phyloP scores from a whole-genome alignment of 2,888 invertebrate species.

The Lumbricus terrestris region DNA sequence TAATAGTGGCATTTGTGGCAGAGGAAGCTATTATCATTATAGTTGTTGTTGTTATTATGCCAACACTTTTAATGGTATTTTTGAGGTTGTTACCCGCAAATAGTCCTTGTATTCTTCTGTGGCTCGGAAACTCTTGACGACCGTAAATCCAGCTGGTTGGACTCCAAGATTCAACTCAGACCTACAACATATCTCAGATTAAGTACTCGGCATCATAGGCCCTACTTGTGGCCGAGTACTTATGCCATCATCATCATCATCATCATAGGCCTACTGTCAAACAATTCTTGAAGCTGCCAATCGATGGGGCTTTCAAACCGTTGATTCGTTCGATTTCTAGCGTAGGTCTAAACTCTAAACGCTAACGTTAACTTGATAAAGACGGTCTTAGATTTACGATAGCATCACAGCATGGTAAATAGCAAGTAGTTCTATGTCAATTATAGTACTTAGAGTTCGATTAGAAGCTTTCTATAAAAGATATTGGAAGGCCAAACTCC shows the following conservation, averaged over 20 bases:
- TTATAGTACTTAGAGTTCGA: too few relatives aligned
- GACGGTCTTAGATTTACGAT: too few relatives aligned
- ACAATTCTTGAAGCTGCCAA: too few relatives aligned
- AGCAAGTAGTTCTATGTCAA: too few relatives aligned
- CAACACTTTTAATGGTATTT: background rate
- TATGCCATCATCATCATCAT: background rate
- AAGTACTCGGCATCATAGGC: background rate
- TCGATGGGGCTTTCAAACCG: too few relatives aligned
- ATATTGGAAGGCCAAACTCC: too few relatives aligned
- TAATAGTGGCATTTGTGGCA: background rate
- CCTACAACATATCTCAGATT: slow-evolving; percentile 40
- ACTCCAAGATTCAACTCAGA: slow-evolving; percentile 58
- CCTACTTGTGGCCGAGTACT: background rate
- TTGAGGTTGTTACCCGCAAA: slow-evolving; percentile 46
- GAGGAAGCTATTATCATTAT: background rate
- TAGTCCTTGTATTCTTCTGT: slow-evolving; percentile 49
- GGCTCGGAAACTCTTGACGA: slow-evolving; percentile 48
- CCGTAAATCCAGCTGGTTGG: slow-evolving; percentile 56
- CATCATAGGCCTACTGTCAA: too few relatives aligned
- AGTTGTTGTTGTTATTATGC: background rate
- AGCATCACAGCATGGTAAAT: too few relatives aligned
- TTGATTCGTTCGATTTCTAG: too few relatives aligned
- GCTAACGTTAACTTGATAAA: too few relatives aligned
- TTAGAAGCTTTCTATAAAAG: too few relatives aligned
- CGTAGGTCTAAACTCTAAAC: too few relatives aligned